Conservation (phyloP, 2,113 vertebrate species). For the Heptranchias perlo region DNA sequence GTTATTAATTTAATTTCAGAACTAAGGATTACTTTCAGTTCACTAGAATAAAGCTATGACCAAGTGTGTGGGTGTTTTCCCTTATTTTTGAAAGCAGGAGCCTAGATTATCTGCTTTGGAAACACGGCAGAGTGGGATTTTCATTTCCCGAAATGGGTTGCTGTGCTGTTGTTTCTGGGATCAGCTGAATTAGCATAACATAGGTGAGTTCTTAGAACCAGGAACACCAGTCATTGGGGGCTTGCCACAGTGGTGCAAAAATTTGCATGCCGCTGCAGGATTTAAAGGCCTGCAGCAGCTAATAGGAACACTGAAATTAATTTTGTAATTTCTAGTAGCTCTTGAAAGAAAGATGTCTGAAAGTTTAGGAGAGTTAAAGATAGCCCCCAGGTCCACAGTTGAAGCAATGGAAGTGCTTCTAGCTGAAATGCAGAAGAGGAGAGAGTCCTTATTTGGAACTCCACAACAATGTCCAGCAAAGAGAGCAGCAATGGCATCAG, state of each 20-base stretch:
- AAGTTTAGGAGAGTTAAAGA: background rate
- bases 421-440: no score
- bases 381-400: no score
- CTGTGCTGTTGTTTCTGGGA: background rate
- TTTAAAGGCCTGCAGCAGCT: background rate
- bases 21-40: background rate
- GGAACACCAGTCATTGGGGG: background rate
- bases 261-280: background rate
- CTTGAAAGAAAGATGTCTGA: background rate
- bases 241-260: background rate
- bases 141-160: background rate
- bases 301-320: background rate
- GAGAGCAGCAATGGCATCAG: background rate
- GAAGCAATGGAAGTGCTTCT: no score
- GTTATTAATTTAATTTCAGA: background rate
- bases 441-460: no score
- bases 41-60: background rate
- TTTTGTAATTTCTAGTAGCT: background rate
- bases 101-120: background rate
- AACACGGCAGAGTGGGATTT: background rate
- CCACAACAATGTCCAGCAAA: background rate
- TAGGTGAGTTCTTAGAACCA: background rate
- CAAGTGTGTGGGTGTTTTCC: background rate
- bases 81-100: background rate
- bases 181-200: background rate